Conservation (phyloP, 2,797 vertebrate species). For the Schizothorax lantsangensis region DNA sequence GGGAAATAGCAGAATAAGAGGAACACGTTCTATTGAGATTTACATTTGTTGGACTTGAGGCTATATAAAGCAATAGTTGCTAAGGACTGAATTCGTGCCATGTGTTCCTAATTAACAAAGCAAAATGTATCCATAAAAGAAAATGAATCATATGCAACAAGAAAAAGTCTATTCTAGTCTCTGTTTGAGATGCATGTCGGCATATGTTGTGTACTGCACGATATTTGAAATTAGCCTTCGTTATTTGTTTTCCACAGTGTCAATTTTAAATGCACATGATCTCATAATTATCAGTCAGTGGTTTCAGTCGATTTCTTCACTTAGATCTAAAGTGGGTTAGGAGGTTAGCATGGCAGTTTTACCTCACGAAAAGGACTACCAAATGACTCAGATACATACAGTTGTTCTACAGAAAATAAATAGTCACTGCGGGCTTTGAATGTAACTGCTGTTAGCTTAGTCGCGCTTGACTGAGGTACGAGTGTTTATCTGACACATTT, state of each 20-base stretch:
- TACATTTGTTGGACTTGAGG: conserved; percentile 74
- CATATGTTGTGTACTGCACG: neutral
- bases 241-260: neutral
- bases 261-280: conserved; percentile 10
- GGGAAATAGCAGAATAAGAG: conserved; percentile 68
- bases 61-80: conserved; percentile 75
- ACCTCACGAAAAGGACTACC: conserved; percentile 23
- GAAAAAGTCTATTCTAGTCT: conserved; percentile 11
- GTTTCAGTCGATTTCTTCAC: conserved; percentile 6
- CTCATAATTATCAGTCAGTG: neutral
- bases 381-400: neutral
- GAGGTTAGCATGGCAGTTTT: conserved; percentile 37
- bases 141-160: conserved; percentile 35
- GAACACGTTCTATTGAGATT: conserved; percentile 68
- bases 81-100: conserved; percentile 71
- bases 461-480: conserved; percentile 43
- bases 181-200: neutral
- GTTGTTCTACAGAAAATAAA: conserved; percentile 42
- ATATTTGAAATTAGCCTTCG: neutral
- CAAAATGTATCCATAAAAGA: conserved; percentile 62
- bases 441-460: conserved; percentile 54
- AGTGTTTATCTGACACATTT: conserved; percentile 56
- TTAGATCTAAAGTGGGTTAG: conserved; percentile 23
- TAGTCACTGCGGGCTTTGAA: conserved; percentile 37
- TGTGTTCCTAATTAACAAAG: conserved; percentile 77